Evolutionary conservation across 2,113 vertebrate species (phyloP).

Genomic region (Nansenia antarctica): DNA sequence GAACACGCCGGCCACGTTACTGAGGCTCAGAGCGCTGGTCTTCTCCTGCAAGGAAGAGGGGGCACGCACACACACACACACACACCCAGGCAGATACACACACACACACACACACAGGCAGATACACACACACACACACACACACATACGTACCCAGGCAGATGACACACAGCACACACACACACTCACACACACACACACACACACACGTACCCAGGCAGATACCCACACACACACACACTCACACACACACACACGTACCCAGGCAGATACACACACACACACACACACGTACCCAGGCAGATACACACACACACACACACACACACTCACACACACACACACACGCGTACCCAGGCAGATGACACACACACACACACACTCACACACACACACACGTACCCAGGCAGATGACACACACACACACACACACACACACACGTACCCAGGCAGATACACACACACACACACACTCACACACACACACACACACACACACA

Average conservation of each 20-base stretch:
- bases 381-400: slow-evolving; percentile 17
- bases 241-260: slow-evolving; percentile 17
- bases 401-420: slow-evolving; percentile 9
- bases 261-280: slow-evolving; percentile 21
- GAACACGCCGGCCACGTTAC: slow-evolving; percentile 97
- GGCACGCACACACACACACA: slow-evolving; percentile 18
- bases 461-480: neutral
- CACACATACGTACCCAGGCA: neutral
- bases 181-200: neutral
- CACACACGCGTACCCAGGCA: neutral
- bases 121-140: slow-evolving; percentile 12
- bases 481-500: slow-evolving; percentile 1
- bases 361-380: slow-evolving; percentile 80
- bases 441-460: no score
- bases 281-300: slow-evolving; percentile 23
- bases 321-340: neutral
- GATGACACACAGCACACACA: no score
- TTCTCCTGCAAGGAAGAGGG: slow-evolving; percentile 88
- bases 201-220: neutral
- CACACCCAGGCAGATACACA: neutral
- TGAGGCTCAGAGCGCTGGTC: slow-evolving; percentile 96
- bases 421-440: slow-evolving; percentile 32
- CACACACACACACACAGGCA: slow-evolving; percentile 3
- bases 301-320: slow-evolving; percentile 1
- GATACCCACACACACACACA: slow-evolving; percentile 79